Evolutionary conservation across 2,888 invertebrate species (phyloP).

Genomic region (Metellina segmentata): DNA sequence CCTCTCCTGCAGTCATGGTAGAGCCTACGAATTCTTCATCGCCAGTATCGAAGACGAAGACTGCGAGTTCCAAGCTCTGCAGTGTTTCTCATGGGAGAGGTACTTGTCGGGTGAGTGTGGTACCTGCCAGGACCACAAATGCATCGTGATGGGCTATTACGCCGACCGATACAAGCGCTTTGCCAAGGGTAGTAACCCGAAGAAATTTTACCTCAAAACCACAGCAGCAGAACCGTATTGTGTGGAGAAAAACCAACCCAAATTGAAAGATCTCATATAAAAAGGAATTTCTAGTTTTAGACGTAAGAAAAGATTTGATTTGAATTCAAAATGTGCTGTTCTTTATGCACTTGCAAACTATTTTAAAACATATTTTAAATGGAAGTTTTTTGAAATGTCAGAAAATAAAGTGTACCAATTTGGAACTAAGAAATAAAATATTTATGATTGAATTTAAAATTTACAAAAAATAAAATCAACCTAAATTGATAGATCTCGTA

Average conservation of each 20-base stretch:
- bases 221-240: neutral
- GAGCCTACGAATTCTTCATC: slow-evolving; percentile 6
- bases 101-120: neutral
- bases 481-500: no score
- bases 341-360: no score
- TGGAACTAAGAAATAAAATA: no score
- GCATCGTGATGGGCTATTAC: slow-evolving; percentile 17
- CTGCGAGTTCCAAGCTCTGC: neutral
- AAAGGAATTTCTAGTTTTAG: no score
- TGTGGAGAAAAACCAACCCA: neutral
- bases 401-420: no score
- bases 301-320: no score
- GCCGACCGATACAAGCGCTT: neutral
- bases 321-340: no score
- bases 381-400: no score
- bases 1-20: slow-evolving; percentile 4
- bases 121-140: neutral
- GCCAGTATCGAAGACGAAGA: slow-evolving; percentile 15
- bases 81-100: slow-evolving; percentile 3
- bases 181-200: neutral
- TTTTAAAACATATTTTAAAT: no score
- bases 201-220: neutral
- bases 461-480: no score
- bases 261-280: neutral
- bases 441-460: no score